Conservation (phyloP, 2,113 vertebrate species). For the Datnioides undecimradiatus region DNA sequence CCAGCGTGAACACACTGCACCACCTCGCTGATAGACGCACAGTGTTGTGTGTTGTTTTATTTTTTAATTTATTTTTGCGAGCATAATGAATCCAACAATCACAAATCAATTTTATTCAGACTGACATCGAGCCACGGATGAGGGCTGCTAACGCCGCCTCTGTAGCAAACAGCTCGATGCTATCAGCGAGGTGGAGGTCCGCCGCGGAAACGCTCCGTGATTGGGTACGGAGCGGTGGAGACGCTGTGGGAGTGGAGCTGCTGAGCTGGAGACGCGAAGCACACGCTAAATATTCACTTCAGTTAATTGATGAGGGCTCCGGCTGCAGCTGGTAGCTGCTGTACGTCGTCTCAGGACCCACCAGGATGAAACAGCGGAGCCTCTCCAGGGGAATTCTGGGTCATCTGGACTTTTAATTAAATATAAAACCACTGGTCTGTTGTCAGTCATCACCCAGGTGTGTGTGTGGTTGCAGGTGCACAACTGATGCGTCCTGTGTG, state of each 20-base stretch:
- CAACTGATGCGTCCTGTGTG: too few relatives aligned
- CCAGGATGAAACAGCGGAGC: too few relatives aligned
- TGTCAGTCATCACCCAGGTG: too few relatives aligned
- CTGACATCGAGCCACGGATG: conserved; percentile 30
- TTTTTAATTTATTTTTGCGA: background rate
- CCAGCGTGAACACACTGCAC: conserved; percentile 18
- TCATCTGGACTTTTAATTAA: too few relatives aligned
- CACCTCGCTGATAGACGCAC: conserved; percentile 6
- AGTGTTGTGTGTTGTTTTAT: background rate
- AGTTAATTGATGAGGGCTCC: conserved; percentile 44
- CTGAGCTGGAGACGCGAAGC: conserved; percentile 49
- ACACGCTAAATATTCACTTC: conserved; percentile 62
- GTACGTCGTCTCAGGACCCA: conserved; percentile 12
- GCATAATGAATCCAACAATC: conserved; percentile 51
- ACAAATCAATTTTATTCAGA: conserved; percentile 48
- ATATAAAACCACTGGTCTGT: too few relatives aligned
- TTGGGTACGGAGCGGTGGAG: conserved; percentile 37
- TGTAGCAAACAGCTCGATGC: conserved; percentile 24
- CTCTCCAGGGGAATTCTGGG: too few relatives aligned
- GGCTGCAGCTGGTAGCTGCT: conserved; percentile 52
- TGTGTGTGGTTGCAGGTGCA: too few relatives aligned
- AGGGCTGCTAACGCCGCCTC: conserved; percentile 8
- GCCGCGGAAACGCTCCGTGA: conserved; percentile 37
- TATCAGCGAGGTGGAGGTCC: conserved; percentile 16
- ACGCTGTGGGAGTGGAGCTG: conserved; percentile 22